Evolutionary conservation across 1,140 invertebrate species (phyloP).

Genomic region (Plectrocnemia conspersa): DNA sequence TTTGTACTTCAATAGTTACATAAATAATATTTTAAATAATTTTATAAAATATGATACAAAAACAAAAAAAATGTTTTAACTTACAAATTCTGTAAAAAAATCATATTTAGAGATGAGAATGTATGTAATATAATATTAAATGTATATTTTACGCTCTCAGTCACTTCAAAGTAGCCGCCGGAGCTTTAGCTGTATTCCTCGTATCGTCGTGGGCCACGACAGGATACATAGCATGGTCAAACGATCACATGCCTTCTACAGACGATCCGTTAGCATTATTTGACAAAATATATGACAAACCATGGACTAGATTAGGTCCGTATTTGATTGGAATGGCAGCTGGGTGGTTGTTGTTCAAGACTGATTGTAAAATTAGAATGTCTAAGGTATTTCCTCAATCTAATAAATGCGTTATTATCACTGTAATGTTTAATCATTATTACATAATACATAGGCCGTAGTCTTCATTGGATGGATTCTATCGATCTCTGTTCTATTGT

Average conservation of each 20-base stretch:
- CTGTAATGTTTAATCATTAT: not conserved
- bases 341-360: conserved; percentile 78
- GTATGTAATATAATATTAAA: not conserved
- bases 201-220: conserved; percentile 74
- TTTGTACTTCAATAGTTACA: not conserved
- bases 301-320: conserved; percentile 76
- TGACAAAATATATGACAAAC: conserved; percentile 85
- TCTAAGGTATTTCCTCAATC: conserved; percentile 52
- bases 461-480: conserved; percentile 65
- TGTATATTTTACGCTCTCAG: conserved; percentile 48
- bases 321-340: conserved; percentile 79
- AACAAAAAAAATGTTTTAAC: not conserved
- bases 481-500: conserved; percentile 59
- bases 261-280: conserved; percentile 79
- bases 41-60: not conserved
- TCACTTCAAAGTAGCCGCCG: conserved; percentile 68
- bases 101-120: no score
- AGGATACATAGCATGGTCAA: conserved; percentile 71
- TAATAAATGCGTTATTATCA: conserved; percentile 4
- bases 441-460: conserved; percentile 50
- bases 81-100: not conserved
- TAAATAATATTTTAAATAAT: not conserved
- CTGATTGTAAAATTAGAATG: conserved; percentile 72
- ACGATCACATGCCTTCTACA: conserved; percentile 71
- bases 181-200: conserved; percentile 59